These are phyloP conservation scores for Periplaneta americana DNA, from an alignment of 1,140 invertebrate genomes.

Conservation along the genomic window DNA sequence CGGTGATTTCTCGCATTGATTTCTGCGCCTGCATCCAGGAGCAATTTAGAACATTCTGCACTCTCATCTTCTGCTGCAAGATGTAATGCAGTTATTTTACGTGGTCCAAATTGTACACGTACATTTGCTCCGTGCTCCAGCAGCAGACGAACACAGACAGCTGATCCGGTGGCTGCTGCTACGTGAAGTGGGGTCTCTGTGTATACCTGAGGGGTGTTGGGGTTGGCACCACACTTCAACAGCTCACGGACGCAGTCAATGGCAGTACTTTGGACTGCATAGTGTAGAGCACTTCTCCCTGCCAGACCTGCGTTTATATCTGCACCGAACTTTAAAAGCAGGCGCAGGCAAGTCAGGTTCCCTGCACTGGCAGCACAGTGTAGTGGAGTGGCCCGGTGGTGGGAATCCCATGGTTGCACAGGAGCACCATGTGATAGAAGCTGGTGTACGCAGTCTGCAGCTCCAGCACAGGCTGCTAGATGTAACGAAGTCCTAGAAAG, in stretches of 20 bases:
- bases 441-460: constrained; percentile 53
- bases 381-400: constrained; percentile 61
- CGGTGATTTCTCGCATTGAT: constrained; percentile 31
- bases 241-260: constrained; percentile 60
- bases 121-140: constrained; percentile 69
- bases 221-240: constrained; percentile 61
- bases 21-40: constrained; percentile 33
- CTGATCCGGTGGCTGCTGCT: constrained; percentile 65
- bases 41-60: constrained; percentile 33
- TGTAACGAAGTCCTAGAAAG: constrained; percentile 66
- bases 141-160: constrained; percentile 59
- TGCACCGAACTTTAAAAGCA: constrained; percentile 56
- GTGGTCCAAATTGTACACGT: constrained; percentile 57
- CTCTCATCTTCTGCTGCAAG: constrained; percentile 44
- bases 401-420: constrained; percentile 59
- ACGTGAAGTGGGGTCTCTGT: constrained; percentile 80
- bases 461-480: constrained; percentile 64
- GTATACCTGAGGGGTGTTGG: constrained; percentile 74
- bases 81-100: constrained; percentile 47
- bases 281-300: constrained; percentile 52
- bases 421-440: constrained; percentile 57
- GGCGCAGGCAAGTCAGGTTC: constrained; percentile 47
- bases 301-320: constrained; percentile 68
- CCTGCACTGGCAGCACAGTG: constrained; percentile 68
- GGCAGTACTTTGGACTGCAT: constrained; percentile 64